Base-by-base conservation (phyloP, 2,113 vertebrate species). In the Hippocampus comes region DNA sequence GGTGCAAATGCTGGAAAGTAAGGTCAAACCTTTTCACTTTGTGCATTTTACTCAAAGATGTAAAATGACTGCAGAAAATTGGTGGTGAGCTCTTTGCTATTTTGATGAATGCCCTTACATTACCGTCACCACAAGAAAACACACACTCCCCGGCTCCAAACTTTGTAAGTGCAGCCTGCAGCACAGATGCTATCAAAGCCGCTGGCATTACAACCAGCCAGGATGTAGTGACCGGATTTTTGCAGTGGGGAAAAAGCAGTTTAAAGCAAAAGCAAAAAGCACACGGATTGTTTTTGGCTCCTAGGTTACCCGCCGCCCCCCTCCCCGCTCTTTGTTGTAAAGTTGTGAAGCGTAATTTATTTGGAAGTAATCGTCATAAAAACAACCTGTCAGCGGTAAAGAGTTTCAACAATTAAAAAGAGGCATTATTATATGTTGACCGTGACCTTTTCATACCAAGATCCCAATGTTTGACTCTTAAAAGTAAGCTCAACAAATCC, bases 381-480 rank as follows among this genome's bases (percentile, higher is more conserved):
- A 61, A 34, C 14, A 15, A 60, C 25, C 25, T 30, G 34, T 15
- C 23, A 41, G 34, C 21, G 51, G 51, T 53, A 23, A 42, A 63
- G 15, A 25, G 30, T 41, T 38, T 63, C 9, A 38, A 20, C 2
- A 41, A 30, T 61, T 18, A 30, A 25, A 9, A 11, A 10, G 7
- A 63, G 1, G 14, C 15, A 1, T 38, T 6, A 38, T 38, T 38
- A 38, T 38, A 38, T 38, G 34, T 6, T 38, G 67, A 72, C 77
- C 23, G 27, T 72, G 85, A 77, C 46, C 82, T 79, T 81, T 80
- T 75, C 82, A 80, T 75, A 77, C 80, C 82, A 87, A 74, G 73
- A 8, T 55, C 78, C 74, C 78, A 82, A 87, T 82, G 84, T 90
- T 88, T 86, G 78, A 78, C 82, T 89, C 86, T 81, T 82, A 84